These are phyloP conservation scores for Phrynocephalus vlangalii DNA, from an alignment of 2,797 vertebrate genomes.

Conservation along the genomic window DNA sequence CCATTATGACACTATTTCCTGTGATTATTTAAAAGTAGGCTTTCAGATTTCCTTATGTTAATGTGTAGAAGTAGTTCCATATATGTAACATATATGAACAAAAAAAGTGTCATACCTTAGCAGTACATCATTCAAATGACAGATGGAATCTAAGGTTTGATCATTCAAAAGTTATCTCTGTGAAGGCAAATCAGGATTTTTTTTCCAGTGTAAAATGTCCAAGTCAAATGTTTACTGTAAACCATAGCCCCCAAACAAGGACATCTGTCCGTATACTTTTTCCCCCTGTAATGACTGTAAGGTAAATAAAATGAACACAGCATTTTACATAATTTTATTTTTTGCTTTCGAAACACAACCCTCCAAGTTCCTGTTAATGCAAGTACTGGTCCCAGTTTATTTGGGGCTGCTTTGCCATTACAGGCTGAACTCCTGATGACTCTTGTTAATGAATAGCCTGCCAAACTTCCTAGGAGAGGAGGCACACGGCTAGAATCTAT, in stretches of 20 bases:
- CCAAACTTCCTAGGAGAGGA: conserved; percentile 79
- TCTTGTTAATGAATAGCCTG: conserved; percentile 85
- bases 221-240: not conserved
- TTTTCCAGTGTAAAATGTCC: not conserved
- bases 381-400: conserved; percentile 50
- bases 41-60: conserved; percentile 22
- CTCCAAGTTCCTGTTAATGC: conserved; percentile 39
- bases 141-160: not conserved
- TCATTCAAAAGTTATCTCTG: not conserved
- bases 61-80: conserved; percentile 35
- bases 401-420: conserved; percentile 66
- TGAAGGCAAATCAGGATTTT: not conserved
- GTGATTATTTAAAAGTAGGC: conserved; percentile 52
- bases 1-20: conserved; percentile 62
- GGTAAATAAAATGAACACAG: conserved; percentile 47
- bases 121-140: not conserved
- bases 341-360: conserved; percentile 19
- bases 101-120: conserved; percentile 40
- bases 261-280: conserved; percentile 46
- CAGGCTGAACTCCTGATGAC: conserved; percentile 82
- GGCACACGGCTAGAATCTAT: conserved; percentile 73
- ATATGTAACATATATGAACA: not conserved
- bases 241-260: not conserved
- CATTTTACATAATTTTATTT: conserved; percentile 50
- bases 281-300: conserved; percentile 28